A percentile compares a stretch with the other conserved stretches of the same genome.
These are phyloP conservation scores for Lucilia sericata DNA, from an alignment of 1,140 invertebrate species.

Conservation along the genomic window DNA sequence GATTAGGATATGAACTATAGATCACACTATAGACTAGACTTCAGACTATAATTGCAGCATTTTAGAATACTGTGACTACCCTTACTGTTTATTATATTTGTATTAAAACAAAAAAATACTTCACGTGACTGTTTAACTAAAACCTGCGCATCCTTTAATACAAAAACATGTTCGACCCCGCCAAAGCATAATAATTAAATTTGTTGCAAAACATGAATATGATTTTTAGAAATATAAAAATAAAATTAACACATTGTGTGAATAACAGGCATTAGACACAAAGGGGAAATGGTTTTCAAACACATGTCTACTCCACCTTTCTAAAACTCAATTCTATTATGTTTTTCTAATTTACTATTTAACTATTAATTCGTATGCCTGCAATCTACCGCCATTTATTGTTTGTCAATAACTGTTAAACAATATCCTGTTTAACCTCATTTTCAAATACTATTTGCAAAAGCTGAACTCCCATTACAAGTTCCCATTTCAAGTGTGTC, in stretches of 20 bases:
- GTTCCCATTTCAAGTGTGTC: conserved; percentile 44
- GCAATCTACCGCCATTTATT: no score
- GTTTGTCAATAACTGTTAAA: no score
- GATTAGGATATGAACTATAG: no score
- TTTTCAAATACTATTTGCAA: neutral
- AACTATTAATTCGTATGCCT: no score
- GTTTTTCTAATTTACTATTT: no score
- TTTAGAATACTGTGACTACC: neutral
- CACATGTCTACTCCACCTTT: no score
- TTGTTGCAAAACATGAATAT: neutral
- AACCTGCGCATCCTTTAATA: neutral
- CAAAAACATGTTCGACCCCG: neutral
- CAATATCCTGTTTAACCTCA: no score
- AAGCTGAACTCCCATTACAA: conserved; percentile 13
- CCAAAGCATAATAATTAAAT: neutral
- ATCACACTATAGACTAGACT: no score
- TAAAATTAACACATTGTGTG: no score
- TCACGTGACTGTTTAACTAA: neutral
- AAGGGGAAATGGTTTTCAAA: neutral
- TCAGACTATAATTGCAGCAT: no score
- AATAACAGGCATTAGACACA: no score
- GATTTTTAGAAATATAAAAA: neutral
- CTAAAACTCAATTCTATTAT: no score
- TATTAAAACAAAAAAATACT: neutral
- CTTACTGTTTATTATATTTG: neutral